Evolutionary conservation across 2,797 vertebrate species (phyloP), one percentile per base, ranked within the genome.

Genomic region (Acridotheres tristis): DNA sequence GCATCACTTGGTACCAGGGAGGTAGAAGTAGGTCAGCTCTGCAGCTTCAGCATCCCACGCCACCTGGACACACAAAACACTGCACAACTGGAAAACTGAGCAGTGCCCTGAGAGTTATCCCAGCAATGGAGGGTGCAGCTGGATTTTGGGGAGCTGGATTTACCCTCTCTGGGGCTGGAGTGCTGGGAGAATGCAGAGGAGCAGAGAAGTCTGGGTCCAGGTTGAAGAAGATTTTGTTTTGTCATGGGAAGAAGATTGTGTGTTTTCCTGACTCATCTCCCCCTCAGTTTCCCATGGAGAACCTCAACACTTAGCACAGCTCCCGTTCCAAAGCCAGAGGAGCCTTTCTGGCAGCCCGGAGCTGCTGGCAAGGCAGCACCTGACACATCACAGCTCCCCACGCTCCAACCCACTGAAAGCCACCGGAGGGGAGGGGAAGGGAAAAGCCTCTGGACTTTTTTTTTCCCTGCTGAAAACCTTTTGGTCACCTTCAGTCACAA

Each of bases 201-300:
- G 43, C 51, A 50, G 54, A 45, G 32, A 43, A 62, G 10, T 27
- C 38, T 59, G 72, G 9, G 83, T 21, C 10, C 36, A 43, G 54
- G 51, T 25, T 43, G 69, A 47, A 63, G 43, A 79, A 4, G 50
- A 27, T 14, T 38, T 59, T 69, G 71, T 59, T 95, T 80, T n/a
- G 45, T 53, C 88, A 42, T 0, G 6, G 47, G 51, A 65, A 80
- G 65, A 19, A 75, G 73, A 83, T 30, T 90, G 78, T 47, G 21
- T 90, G 92, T 95, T 93, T 96, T 72, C 95, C 92, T 87, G 80
- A 68, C 92, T 95, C 77, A 45, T 88, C 77, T 93, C 88, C 69
- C 62, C 92, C 94, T 84, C 88, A 84, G 80, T 72, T 96, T 94
- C 66, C 74, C 45, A 13, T 16, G 29, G 89, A 54, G 79, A 94